Evolutionary conservation across 1,140 invertebrate species (phyloP), one percentile per base, ranked within the genome.

Genomic region (Leptopilina clavipes): DNA sequence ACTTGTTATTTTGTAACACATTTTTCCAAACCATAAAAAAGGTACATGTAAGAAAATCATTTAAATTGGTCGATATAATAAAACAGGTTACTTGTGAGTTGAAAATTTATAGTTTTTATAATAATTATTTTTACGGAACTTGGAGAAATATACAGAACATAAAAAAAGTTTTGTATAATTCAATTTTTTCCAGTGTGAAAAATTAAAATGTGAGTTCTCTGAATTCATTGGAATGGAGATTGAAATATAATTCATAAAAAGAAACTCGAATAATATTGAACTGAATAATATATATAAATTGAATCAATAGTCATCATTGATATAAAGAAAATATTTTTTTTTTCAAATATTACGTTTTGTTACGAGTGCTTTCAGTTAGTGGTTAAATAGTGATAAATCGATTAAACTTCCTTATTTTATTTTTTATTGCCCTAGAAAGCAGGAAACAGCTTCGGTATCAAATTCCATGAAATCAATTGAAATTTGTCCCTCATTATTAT

Each of bases 361-460:
- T 52, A 52, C 48, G 14, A 52, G n/a, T 52, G 14, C 48, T 17
- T 52, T 52, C n/a, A 52, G 48, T 52, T 52, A 52, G 48, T 52
- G 12, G 48, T 52, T 52, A 52, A 52, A 52, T 1, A 52, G 14
- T 52, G 48, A 52, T 52, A 52, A 52, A 52, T 17, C 48, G 48
- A 52, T 52, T 52, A 52, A 52, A 52, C 14, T 52, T 52, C 48
- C 14, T 52, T 52, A 52, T 52, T 52, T 52, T 52, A 52, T 52
- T 52, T 52, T 52, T 17, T 52, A 52, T 52, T 52, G 14, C n/a
- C 14, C 48, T n/a, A 52, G 48, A 52, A 52, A 52, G 48, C 48
- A 52, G 48, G 48, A 52, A 52, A 52, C 48, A 52, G 48, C 48
- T 52, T 52, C 48, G 48, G n/a, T 52, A 52, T 52, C 14, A 52